phyloP scores from a whole-genome alignment of 2,113 vertebrate species.

The Myrmophylax atrothorax region DNA sequence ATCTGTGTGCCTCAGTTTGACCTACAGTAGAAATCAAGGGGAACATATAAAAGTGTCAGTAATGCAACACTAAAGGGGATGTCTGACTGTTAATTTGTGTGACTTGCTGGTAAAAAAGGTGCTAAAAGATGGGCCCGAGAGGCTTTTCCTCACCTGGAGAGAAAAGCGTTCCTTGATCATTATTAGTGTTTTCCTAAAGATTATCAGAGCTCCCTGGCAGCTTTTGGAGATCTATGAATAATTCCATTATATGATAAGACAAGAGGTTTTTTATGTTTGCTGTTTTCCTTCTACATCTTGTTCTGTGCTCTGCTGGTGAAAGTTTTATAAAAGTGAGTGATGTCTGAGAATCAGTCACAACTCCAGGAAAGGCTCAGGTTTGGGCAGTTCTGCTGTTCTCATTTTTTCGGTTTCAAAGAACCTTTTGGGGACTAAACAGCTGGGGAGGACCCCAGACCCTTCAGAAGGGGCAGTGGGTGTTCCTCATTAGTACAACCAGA shows the following conservation, averaged over 20 bases:
- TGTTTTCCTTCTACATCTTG: background rate
- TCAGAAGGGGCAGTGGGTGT: no score
- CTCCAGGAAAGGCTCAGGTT: background rate
- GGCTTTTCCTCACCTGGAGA: background rate
- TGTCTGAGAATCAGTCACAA: background rate
- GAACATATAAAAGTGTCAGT: background rate
- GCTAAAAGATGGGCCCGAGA: background rate
- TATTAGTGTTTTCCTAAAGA: background rate
- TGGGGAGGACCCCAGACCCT: background rate
- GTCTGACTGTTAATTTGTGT: background rate
- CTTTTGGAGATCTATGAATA: background rate
- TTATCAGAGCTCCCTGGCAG: background rate
- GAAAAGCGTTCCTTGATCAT: background rate
- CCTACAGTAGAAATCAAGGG: background rate
- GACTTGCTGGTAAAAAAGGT: background rate
- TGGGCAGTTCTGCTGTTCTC: background rate
- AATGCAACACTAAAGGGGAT: background rate
- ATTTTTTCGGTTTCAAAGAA: background rate
- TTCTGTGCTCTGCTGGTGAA: background rate
- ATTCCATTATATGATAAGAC: background rate
- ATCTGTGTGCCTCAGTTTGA: background rate
- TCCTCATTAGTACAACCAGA: background rate
- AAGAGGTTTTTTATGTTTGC: background rate
- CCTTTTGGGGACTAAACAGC: background rate
- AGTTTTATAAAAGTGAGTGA: background rate